Percentiles rank a stretch among this genome's conserved stretches.
Conservation (phyloP, 2,113 vertebrate genomes). For the Alaudala cheleensis region DNA sequence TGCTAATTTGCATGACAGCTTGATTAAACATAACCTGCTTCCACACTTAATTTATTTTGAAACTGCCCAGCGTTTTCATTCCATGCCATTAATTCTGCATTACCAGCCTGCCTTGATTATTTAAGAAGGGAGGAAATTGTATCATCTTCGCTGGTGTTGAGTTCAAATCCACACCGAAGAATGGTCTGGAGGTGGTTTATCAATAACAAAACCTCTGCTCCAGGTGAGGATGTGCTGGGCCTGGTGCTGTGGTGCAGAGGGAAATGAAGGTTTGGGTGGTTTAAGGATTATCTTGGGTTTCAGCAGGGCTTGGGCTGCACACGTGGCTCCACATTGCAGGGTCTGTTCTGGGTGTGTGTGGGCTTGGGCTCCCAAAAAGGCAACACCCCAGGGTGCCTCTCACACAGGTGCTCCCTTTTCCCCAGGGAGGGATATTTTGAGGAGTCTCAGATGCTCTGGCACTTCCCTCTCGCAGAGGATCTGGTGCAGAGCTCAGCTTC, state of each 20-base stretch:
- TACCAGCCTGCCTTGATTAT: neutral
- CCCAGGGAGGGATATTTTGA: neutral
- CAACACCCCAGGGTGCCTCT: rapidly evolving
- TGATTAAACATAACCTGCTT: conserved; percentile 31
- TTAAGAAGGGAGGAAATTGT: neutral
- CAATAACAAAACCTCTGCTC: neutral
- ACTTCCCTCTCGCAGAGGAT: neutral
- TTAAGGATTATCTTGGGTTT: neutral
- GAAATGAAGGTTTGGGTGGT: neutral
- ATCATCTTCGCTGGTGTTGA: neutral
- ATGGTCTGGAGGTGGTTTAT: neutral
- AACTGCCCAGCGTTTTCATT: neutral
- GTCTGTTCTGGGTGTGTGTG: rapidly evolving
- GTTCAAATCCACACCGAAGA: neutral
- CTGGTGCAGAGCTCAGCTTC: neutral
- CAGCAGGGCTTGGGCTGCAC: neutral
- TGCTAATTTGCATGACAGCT: conserved; percentile 23
- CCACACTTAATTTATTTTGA: conserved; percentile 44
- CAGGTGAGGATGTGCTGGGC: rapidly evolving
- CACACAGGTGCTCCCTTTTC: neutral
- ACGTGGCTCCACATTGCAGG: rapidly evolving
- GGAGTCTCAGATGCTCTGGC: neutral
- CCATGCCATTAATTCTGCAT: conserved; percentile 4
- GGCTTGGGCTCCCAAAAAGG: neutral
- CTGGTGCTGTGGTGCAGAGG: neutral